Evolutionary conservation across 2,888 invertebrate genomes (phyloP).

Genomic region (Patella pellucida): DNA sequence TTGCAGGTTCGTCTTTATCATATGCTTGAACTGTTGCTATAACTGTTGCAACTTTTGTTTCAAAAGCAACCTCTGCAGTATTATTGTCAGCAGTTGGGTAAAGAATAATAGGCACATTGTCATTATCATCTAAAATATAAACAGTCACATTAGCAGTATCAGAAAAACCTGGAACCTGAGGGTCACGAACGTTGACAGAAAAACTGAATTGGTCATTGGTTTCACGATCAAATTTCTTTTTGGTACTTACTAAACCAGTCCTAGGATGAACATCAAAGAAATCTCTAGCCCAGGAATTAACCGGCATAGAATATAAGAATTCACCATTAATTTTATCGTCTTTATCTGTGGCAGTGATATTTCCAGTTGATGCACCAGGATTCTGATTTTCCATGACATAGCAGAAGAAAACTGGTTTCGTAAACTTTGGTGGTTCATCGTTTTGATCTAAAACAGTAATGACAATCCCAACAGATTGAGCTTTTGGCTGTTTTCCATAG

Average conservation of each 20-base stretch:
- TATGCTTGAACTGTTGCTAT: constrained; percentile 81
- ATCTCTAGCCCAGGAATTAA: constrained; percentile 72
- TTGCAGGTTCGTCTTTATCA: constrained; percentile 92
- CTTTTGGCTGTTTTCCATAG: constrained; percentile 77
- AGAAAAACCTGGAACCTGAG: constrained; percentile 76
- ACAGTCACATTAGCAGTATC: constrained; percentile 93
- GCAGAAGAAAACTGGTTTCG: constrained; percentile 83
- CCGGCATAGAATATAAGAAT: constrained; percentile 38
- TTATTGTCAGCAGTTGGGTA: constrained; percentile 57
- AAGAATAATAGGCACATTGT: constrained; percentile 82
- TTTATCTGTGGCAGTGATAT: constrained; percentile 90
- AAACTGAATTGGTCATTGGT: constrained; percentile 85
- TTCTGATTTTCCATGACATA: constrained; percentile 90
- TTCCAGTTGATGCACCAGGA: constrained; percentile 88
- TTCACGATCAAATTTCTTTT: constrained; percentile 87
- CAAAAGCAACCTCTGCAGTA: constrained; percentile 52
- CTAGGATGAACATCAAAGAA: constrained; percentile 78
- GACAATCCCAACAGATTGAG: constrained; percentile 77
- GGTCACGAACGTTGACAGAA: constrained; percentile 87
- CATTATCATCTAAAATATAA: constrained; percentile 94
- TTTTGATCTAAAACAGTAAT: constrained; percentile 95
- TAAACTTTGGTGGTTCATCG: constrained; percentile 91
- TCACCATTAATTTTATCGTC: constrained; percentile 92
- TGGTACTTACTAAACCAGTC: constrained; percentile 86
- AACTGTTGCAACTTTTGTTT: constrained; percentile 51